These are phyloP conservation scores for Suillia variegata DNA, from an alignment of 2,888 invertebrate species.

Conservation along the genomic window DNA sequence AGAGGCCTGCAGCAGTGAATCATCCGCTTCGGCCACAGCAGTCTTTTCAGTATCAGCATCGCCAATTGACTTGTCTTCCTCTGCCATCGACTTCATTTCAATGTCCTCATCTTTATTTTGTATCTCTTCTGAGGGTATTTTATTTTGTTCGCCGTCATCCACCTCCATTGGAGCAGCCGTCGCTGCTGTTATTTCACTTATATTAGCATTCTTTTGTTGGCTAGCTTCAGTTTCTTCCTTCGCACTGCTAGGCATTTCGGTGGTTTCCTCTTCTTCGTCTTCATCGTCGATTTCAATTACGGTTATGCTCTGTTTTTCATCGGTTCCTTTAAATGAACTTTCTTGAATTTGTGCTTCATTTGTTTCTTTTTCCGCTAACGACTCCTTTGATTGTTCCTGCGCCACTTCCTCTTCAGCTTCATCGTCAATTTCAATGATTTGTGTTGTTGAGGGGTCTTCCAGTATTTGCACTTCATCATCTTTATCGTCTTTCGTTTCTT, in stretches of 20 bases:
- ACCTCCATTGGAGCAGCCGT: not conserved
- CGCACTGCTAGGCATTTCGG: not conserved
- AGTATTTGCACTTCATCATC: not conserved
- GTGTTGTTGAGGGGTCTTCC: no score
- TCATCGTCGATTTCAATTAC: conserved; percentile 38
- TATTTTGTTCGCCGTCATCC: not conserved
- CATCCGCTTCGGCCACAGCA: not conserved
- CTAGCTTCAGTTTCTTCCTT: not conserved
- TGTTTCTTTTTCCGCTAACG: not conserved
- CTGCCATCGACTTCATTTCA: not conserved
- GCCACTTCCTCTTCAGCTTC: not conserved
- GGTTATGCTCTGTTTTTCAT: no score
- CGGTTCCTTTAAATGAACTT: conserved; percentile 28
- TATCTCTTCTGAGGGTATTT: no score
- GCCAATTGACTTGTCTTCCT: not conserved
- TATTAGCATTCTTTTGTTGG: not conserved
- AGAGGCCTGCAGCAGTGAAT: not conserved
- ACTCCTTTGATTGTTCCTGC: not conserved
- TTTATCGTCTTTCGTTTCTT: not conserved
- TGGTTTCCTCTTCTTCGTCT: conserved; percentile 25
- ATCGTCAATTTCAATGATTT: conserved; percentile 19
- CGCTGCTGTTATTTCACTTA: not conserved
- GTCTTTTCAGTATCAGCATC: not conserved
- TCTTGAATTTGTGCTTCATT: conserved; percentile 19
- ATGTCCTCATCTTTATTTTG: not conserved